Conservation (phyloP, 2,113 vertebrate species). For the Bubo bubo region DNA sequence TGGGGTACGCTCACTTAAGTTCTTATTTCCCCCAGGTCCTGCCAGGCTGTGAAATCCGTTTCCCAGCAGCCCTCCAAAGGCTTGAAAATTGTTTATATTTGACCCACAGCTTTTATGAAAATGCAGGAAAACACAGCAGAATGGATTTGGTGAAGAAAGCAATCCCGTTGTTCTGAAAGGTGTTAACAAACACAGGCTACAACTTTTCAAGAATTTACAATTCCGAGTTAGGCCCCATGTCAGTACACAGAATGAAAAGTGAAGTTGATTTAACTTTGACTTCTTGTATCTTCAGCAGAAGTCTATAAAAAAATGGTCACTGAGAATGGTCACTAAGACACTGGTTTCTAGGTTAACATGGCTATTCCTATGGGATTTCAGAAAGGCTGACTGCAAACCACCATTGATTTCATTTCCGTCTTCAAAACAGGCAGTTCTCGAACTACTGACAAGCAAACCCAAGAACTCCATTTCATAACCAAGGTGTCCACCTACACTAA, state of each 20-base stretch:
- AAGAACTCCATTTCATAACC: constrained; percentile 17
- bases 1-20: neutral
- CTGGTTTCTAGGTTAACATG: neutral
- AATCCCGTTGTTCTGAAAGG: neutral
- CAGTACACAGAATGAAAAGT: neutral
- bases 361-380: neutral
- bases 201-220: neutral
- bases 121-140: neutral
- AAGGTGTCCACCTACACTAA: constrained; percentile 37
- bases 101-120: neutral
- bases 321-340: neutral
- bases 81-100: neutral
- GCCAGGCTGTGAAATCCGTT: neutral
- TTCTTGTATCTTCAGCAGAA: neutral
- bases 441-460: neutral
- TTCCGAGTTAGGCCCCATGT: neutral
- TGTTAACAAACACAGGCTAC: neutral
- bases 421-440: neutral
- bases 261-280: neutral
- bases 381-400: neutral
- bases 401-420: neutral
- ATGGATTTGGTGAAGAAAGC: neutral
- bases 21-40: neutral
- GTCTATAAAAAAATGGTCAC: neutral
- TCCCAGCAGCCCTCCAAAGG: neutral